Percentiles rank a stretch among this genome's conserved stretches.
Evolutionary conservation across 1,140 invertebrate species (phyloP).

Genomic region (Polypedilum vanderplanki): DNA sequence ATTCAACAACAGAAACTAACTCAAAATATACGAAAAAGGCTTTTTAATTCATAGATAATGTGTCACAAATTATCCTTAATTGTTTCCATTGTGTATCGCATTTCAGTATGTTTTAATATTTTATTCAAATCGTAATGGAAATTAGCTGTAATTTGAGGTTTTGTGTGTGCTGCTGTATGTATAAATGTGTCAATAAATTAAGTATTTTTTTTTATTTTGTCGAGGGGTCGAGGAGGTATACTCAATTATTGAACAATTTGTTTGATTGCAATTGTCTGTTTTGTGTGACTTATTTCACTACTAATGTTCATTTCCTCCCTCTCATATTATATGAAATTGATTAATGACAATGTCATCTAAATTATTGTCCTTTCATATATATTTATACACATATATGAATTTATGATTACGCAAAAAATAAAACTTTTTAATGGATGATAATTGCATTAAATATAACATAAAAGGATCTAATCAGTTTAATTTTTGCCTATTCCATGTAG

Average conservation of each 20-base stretch:
- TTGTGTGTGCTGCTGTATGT: neutral
- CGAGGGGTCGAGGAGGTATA: neutral
- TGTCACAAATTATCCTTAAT: conserved; percentile 28
- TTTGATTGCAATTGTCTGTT: conserved; percentile 26
- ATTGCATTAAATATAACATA: neutral
- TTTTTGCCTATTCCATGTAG: neutral
- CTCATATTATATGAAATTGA: neutral
- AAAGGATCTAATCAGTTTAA: neutral
- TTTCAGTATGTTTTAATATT: conserved; percentile 27
- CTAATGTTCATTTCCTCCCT: neutral
- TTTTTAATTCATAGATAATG: conserved; percentile 24
- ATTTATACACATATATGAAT: too few species aligned
- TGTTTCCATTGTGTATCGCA: conserved; percentile 15
- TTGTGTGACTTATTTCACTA: conserved; percentile 12
- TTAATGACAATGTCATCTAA: conserved; percentile 8
- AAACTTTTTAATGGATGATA: neutral
- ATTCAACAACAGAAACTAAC: neutral
- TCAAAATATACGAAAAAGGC: neutral
- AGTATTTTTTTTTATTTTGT: neutral
- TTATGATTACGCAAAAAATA: neutral
- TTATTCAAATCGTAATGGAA: conserved; percentile 26
- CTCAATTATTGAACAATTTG: conserved; percentile 27
- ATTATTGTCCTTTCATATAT: neutral
- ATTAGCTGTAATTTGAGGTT: neutral
- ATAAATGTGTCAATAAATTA: neutral